A percentile compares a stretch with the other conserved stretches of the same genome.
phyloP scores from a whole-genome alignment of 1,140 invertebrate genomes.

The Drosophila saltans region DNA sequence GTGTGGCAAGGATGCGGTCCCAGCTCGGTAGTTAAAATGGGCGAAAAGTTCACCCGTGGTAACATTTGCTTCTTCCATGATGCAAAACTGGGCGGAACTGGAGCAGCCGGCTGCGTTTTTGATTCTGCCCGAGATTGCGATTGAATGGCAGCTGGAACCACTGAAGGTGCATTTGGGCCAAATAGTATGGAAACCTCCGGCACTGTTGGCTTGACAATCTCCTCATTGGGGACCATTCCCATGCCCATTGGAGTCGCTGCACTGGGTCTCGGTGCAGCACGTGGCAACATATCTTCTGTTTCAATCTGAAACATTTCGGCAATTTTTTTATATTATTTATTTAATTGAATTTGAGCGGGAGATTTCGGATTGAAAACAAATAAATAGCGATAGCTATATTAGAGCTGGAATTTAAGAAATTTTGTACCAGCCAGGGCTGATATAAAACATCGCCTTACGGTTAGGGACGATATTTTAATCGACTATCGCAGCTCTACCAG shows the following conservation, averaged over 20 bases:
- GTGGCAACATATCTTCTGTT: conserved; percentile 77
- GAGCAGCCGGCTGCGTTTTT: conserved; percentile 26
- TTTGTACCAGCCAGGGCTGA: neutral
- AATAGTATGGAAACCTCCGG: conserved; percentile 78
- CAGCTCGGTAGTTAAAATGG: conserved; percentile 56
- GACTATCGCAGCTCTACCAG: conserved; percentile 7
- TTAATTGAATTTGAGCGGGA: conserved; percentile 66
- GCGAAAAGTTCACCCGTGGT: conserved; percentile 69
- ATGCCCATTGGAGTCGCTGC: conserved; percentile 53
- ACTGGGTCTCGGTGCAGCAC: conserved; percentile 67
- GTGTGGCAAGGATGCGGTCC: conserved; percentile 38
- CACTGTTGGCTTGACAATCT: conserved; percentile 57
- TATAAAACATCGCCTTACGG: neutral
- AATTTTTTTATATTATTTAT: neutral
- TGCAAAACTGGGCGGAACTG: conserved; percentile 51
- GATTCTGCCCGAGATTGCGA: conserved; percentile 46
- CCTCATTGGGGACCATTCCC: conserved; percentile 16
- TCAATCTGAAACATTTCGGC: conserved; percentile 64
- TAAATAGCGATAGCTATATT: neutral
- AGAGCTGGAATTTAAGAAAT: neutral
- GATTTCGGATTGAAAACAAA: conserved; percentile 11
- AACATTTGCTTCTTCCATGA: conserved; percentile 78
- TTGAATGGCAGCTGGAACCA: neutral
- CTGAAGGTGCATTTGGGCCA: conserved; percentile 31
- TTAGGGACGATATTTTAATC: neutral